Evolutionary conservation across 2,113 vertebrate genomes (phyloP).

Genomic region (Gnathonemus longibarbis): DNA sequence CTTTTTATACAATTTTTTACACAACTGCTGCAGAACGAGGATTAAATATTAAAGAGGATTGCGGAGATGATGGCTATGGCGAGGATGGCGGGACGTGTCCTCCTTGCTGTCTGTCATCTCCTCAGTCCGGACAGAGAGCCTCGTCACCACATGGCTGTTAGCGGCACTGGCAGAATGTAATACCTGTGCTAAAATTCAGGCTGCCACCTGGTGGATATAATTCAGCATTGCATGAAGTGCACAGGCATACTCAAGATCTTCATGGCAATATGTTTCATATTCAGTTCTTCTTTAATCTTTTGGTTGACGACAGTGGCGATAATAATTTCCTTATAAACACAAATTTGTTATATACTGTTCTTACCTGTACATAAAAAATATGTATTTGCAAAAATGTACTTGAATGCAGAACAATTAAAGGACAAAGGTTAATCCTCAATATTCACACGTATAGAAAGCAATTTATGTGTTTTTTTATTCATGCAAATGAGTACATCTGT

Average conservation of each 20-base stretch:
- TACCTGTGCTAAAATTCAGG: neutral
- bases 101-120: neutral
- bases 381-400: neutral
- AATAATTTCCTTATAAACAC: neutral
- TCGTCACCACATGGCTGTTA: neutral
- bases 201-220: neutral
- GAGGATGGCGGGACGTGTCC: neutral
- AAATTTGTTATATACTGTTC: neutral
- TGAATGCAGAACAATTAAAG: neutral
- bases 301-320: neutral
- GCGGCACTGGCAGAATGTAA: neutral
- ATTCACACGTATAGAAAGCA: neutral
- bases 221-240: neutral
- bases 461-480: neutral
- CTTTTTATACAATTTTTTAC: neutral
- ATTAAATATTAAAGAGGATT: neutral
- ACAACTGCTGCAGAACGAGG: neutral
- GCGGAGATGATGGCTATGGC: neutral
- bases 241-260: neutral
- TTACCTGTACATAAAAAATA: neutral
- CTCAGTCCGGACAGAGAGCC: neutral
- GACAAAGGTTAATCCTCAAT: neutral
- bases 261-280: neutral
- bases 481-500: neutral
- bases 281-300: neutral